Evolutionary conservation across 1,140 invertebrate genomes (phyloP).

Genomic region (Manduca sexta): DNA sequence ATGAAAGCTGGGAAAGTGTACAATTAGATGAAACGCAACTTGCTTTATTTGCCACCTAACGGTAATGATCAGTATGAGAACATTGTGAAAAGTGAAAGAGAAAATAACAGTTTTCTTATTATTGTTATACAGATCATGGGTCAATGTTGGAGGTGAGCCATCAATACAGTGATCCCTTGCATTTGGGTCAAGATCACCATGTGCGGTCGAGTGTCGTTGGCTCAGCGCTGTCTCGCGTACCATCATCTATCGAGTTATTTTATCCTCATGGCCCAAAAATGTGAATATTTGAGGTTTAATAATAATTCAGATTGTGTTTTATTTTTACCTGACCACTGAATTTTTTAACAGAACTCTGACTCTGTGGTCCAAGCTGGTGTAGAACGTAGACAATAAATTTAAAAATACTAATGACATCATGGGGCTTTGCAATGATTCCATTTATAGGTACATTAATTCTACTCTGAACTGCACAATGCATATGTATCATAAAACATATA

Average conservation of each 20-base stretch:
- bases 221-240: conserved; percentile 35
- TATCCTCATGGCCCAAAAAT: no score
- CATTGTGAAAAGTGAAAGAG: conserved; percentile 8
- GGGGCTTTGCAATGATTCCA: no score
- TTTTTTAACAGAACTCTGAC: no score
- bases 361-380: no score
- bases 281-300: no score
- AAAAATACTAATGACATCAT: no score
- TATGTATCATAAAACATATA: no score
- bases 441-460: no score
- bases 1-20: conserved; percentile 62
- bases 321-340: no score
- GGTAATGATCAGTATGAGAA: neutral
- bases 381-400: no score
- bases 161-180: conserved; percentile 49
- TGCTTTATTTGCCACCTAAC: conserved; percentile 4
- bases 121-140: conserved; percentile 11
- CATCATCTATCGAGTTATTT: neutral
- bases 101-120: conserved; percentile 15
- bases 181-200: conserved; percentile 63
- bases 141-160: conserved; percentile 37
- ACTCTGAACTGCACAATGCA: no score
- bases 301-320: no score
- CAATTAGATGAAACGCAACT: conserved; percentile 34
- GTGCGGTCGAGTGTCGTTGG: conserved; percentile 28